phyloP scores from a whole-genome alignment of 2,113 vertebrate genomes.

The Gobius niger region DNA sequence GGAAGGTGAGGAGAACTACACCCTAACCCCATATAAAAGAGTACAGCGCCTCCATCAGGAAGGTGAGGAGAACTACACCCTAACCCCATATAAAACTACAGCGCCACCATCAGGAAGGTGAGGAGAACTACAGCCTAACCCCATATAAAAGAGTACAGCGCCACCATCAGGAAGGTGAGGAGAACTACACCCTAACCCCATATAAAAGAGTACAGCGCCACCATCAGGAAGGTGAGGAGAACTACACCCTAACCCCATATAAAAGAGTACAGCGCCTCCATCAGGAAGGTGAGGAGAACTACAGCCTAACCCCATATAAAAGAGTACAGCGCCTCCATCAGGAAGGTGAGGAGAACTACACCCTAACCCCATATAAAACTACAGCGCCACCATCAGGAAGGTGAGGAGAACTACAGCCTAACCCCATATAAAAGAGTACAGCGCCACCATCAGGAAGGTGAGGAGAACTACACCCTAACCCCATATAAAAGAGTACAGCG shows the following conservation, averaged over 20 bases:
- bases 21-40: conserved; percentile 35
- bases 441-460: conserved; percentile 90
- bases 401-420: conserved; percentile 52
- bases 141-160: conserved; percentile 78
- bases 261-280: conserved; percentile 86
- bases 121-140: neutral
- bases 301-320: no score
- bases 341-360: conserved; percentile 81
- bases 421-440: conserved; percentile 76
- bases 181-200: no score
- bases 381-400: conserved; percentile 90
- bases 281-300: conserved; percentile 86
- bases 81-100: conserved; percentile 70
- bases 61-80: conserved; percentile 75
- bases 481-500: conserved; percentile 78
- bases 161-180: conserved; percentile 89
- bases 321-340: conserved; percentile 90
- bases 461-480: neutral
- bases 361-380: conserved; percentile 46
- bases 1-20: conserved; percentile 81
- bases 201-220: conserved; percentile 83
- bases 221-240: conserved; percentile 87
- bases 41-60: conserved; percentile 89
- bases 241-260: no score
- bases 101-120: conserved; percentile 90